Conservation (phyloP, 2,113 vertebrate genomes). For the Serilophus lunatus region DNA sequence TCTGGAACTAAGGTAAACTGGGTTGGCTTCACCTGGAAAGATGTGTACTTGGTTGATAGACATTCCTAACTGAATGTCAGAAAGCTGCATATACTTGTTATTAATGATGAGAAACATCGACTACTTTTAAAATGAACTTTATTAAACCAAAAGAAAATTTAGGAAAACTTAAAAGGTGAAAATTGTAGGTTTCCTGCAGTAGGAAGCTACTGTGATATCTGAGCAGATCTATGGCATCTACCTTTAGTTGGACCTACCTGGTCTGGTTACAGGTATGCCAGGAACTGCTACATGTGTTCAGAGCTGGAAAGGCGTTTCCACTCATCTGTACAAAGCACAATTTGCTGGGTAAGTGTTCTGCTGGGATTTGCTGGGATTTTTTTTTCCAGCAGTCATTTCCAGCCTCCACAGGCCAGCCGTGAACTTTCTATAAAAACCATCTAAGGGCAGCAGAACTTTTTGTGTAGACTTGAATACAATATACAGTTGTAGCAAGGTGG, state of each 20-base stretch:
- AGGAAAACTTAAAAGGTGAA: not conserved
- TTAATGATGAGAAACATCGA: not conserved
- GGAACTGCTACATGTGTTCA: not conserved
- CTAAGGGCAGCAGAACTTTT: not conserved
- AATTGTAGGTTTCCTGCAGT: not conserved
- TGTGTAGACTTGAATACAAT: not conserved
- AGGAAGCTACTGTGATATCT: not conserved
- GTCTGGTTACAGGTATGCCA: not conserved
- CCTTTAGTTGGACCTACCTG: not conserved
- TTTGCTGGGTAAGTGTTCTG: not conserved
- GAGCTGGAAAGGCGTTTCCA: not conserved
- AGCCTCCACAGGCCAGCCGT: not conserved
- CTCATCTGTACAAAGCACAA: not conserved
- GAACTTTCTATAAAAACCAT: not conserved
- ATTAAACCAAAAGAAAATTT: not conserved
- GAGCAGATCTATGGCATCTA: not conserved
- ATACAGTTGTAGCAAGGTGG: not conserved
- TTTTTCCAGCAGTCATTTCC: not conserved
- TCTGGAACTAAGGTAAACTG: fast-evolving
- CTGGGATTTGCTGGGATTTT: not conserved
- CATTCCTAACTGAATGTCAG: not conserved
- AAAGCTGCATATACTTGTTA: not conserved
- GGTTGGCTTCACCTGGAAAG: not conserved
- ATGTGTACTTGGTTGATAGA: not conserved
- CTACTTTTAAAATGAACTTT: not conserved